A percentile compares a stretch with the other conserved stretches of the same genome.
phyloP scores from a whole-genome alignment of 1,140 invertebrate genomes.

The Drosophila subobscura region DNA sequence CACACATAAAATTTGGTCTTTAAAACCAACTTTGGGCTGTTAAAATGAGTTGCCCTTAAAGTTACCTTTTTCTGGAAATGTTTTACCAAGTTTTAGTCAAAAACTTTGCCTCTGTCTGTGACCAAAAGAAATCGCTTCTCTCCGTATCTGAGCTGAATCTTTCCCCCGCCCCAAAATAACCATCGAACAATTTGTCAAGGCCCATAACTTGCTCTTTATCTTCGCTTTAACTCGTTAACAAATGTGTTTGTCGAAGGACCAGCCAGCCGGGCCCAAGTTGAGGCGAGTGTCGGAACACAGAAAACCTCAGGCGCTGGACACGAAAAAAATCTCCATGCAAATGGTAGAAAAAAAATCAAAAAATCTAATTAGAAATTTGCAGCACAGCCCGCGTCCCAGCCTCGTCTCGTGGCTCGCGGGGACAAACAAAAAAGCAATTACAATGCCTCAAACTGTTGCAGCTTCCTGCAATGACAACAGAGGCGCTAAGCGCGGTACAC shows the following conservation, averaged over 20 bases:
- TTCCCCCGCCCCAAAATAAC: conserved; percentile 14
- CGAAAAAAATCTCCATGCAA: conserved; percentile 42
- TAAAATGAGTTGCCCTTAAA: no score
- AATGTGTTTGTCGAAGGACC: conserved; percentile 29
- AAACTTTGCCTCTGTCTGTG: no score
- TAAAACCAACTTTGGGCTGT: background rate
- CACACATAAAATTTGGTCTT: background rate
- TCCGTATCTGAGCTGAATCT: background rate
- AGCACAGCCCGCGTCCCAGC: conserved; percentile 16
- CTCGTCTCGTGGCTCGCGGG: conserved; percentile 37
- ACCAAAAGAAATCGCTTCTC: background rate
- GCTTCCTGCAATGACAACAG: conserved; percentile 79
- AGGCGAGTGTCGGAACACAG: conserved; percentile 65
- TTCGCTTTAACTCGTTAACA: conserved; percentile 63
- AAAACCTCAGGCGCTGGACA: conserved; percentile 54
- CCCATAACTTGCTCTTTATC: conserved; percentile 58
- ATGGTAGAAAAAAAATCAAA: conserved; percentile 56
- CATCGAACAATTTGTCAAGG: conserved; percentile 59
- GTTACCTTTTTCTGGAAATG: no score
- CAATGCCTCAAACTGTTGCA: conserved; percentile 80
- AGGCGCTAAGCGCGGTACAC: conserved; percentile 68
- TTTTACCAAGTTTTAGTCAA: no score
- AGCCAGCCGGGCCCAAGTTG: conserved; percentile 50
- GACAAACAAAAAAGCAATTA: conserved; percentile 81
- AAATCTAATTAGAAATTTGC: conserved; percentile 81